A percentile compares a stretch with the other conserved stretches of the same genome.
Evolutionary conservation across 1,140 invertebrate genomes (phyloP).

Genomic region (Cheumatopsyche charites): DNA sequence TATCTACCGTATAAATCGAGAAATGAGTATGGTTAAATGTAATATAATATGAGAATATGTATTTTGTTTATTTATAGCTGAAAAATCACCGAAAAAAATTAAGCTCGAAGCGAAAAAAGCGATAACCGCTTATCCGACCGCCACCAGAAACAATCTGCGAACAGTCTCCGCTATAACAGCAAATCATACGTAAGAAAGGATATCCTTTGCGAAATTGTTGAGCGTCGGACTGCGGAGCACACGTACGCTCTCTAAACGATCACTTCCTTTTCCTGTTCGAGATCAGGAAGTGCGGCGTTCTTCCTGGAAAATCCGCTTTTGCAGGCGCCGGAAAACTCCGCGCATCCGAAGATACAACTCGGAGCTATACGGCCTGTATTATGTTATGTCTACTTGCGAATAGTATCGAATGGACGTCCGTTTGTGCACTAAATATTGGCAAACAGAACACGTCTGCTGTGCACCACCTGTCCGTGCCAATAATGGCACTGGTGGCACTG

Average conservation of each 20-base stretch:
- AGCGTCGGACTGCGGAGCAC: not conserved
- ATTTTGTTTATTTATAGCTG: no score
- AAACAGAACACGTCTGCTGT: slow-evolving; percentile 35
- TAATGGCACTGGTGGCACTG: not conserved
- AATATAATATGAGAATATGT: no score
- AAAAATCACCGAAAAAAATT: no score
- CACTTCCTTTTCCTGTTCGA: slow-evolving; percentile 6
- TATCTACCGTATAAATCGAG: no score
- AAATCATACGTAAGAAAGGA: no score
- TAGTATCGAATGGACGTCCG: not conserved
- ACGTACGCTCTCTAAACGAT: slow-evolving; percentile 18
- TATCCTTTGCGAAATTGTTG: not conserved
- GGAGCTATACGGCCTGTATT: no score
- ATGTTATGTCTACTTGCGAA: no score
- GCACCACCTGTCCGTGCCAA: slow-evolving; percentile 13
- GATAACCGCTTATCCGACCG: no score
- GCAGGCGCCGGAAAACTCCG: not conserved
- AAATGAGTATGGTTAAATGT: no score
- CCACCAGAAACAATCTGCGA: no score
- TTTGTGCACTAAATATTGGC: slow-evolving; percentile 40
- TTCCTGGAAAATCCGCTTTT: not conserved
- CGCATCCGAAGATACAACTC: not conserved
- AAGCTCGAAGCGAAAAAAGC: no score
- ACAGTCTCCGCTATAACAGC: no score
- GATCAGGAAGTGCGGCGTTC: slow-evolving; percentile 11